These are phyloP conservation scores for Drosophila pachea DNA, from an alignment of 1,140 invertebrate genomes.

Conservation along the genomic window DNA sequence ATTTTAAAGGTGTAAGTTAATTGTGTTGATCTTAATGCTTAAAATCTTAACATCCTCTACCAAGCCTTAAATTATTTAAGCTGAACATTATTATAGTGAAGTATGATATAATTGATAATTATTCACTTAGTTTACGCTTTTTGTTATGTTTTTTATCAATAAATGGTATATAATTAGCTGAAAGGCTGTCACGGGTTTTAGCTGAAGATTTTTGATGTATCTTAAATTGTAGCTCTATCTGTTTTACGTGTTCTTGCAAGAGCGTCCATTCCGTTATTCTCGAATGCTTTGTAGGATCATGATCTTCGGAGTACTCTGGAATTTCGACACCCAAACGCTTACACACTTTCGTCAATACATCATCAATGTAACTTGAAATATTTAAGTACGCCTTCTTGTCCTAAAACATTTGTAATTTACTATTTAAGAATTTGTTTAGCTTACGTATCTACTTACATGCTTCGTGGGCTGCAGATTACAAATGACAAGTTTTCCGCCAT, in stretches of 20 bases:
- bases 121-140: constrained; percentile 31
- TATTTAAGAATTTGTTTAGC: background rate
- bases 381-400: constrained; percentile 95
- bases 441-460: constrained; percentile 84
- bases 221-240: constrained; percentile 56
- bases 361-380: constrained; percentile 94
- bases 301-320: constrained; percentile 83
- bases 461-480: constrained; percentile 98
- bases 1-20: no score
- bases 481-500: constrained; percentile 93
- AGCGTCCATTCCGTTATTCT: constrained; percentile 84
- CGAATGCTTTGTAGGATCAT: constrained; percentile 84
- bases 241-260: constrained; percentile 61
- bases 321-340: constrained; percentile 86
- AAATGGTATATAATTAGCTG: background rate
- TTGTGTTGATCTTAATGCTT: no score
- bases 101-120: constrained; percentile 1
- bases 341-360: constrained; percentile 88
- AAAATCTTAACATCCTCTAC: no score
- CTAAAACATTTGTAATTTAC: constrained; percentile 77
- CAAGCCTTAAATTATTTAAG: background rate
- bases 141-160: constrained; percentile 18
- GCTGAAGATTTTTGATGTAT: constrained; percentile 37
- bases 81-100: background rate
- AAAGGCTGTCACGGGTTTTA: constrained; percentile 17